Evolutionary conservation across 2,888 invertebrate species (phyloP), one percentile per base, ranked within the genome.

Genomic region (Meandrusa payeni): DNA sequence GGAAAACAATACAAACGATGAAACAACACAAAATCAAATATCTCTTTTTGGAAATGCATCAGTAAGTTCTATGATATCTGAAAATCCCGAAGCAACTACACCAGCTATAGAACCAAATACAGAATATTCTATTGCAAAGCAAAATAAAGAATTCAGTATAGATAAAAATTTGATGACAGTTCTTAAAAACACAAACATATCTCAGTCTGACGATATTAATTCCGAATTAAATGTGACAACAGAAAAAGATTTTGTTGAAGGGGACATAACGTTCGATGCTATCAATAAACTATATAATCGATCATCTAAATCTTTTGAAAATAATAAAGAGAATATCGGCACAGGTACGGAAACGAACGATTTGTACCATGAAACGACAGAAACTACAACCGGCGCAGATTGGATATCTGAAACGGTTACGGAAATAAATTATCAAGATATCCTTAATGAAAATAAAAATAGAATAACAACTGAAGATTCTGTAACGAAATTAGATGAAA

Each of bases 351-450:
- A 60, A 27, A 32, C 51, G 19, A 59, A 55, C 39, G 57, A 57
- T 19, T 34, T 49, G 26, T 36, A 44, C 10, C 57, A 52, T 29
- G 51, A 58, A 13, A 48, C 45, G 9, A 47, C 54, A 12, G 62
- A 61, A 46, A 41, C 51, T 6, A 54, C 50, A 32, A 65, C 69
- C 10, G 76, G 74, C 46, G 72, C 80, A 2, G 85, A 85, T 55
- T 86, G 86, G 86, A 54, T 85, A 24, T 64, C 75, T 12, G 76
- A 76, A 63, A 36, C 74, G 2, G 69, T 76, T n/a, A 71, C 77
- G 12, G 83, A 82, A 67, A 51, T 76, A 2, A 72, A 63, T 33
- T 79, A 75, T 46, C 61, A 68, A 43, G 72, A 77, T 47, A 54
- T 62, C 24, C 69, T 74, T 47, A 76, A 75, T 42, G 70, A 67